Percentiles rank a stretch among this genome's conserved stretches.
phyloP scores from a whole-genome alignment of 2,113 vertebrate species.

The Periophthalmodon schlosseri region DNA sequence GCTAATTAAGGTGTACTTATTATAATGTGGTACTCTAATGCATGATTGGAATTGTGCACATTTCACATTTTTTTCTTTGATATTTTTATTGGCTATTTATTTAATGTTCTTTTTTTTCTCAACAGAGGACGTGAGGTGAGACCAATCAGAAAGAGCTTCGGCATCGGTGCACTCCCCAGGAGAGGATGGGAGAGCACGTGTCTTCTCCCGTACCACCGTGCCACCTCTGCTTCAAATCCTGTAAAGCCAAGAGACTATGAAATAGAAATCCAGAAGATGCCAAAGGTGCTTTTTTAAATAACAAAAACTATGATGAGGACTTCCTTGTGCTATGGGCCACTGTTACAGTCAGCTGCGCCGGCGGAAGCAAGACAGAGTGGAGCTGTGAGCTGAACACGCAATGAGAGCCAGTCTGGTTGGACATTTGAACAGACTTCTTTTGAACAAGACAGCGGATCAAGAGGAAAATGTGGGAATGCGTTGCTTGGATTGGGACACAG shows the following conservation, averaged over 20 bases:
- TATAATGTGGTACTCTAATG: constrained; percentile 9
- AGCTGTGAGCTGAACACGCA: constrained; percentile 28
- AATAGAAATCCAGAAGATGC: constrained; percentile 77
- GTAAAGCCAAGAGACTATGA: constrained; percentile 54
- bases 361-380: constrained; percentile 40
- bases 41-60: constrained; percentile 49
- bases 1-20: too few relatives aligned
- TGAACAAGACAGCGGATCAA: constrained; percentile 32
- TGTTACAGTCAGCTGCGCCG: constrained; percentile 46
- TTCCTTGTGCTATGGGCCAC: constrained; percentile 78
- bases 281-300: constrained; percentile 89
- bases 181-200: constrained; percentile 44
- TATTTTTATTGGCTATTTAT: background rate
- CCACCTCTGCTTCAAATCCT: constrained; percentile 57
- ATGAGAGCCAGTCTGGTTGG: constrained; percentile 47
- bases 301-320: constrained; percentile 59
- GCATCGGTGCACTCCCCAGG: constrained; percentile 77
- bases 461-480: constrained; percentile 24
- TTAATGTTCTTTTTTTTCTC: constrained; percentile 45
- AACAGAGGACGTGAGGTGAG: constrained; percentile 95
- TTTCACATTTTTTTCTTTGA: background rate
- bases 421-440: constrained; percentile 47
- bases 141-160: constrained; percentile 80
- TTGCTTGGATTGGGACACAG: constrained; percentile 19
- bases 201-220: constrained; percentile 43